Conservation (phyloP, 2,113 vertebrate species). For the Ranitomeya imitator region DNA sequence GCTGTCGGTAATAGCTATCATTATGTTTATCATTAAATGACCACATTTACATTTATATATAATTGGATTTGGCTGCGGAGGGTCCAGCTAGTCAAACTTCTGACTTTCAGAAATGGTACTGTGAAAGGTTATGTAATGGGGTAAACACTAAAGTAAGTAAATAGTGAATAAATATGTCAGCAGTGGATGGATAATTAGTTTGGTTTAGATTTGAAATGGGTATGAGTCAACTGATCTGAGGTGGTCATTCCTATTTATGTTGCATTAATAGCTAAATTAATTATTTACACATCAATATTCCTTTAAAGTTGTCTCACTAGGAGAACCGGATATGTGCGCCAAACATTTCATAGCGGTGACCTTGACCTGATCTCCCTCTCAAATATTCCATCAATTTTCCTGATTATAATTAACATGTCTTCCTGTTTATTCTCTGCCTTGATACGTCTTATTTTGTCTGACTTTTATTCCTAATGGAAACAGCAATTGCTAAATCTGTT, state of each 20-base stretch:
- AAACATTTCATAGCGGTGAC: conserved; percentile 32
- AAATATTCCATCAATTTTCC: conserved; percentile 32
- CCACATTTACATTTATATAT: too few relatives aligned
- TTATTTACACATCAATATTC: conserved; percentile 55
- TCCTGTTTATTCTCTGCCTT: conserved; percentile 11
- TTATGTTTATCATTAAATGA: not conserved
- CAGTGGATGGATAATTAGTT: conserved; percentile 16
- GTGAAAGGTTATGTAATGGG: not conserved
- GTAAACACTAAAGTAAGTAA: not conserved
- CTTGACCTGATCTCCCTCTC: conserved; percentile 23
- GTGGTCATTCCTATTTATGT: conserved; percentile 46
- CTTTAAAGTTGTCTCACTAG: conserved; percentile 29
- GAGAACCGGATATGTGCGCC: not conserved
- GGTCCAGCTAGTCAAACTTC: not conserved
- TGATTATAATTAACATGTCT: conserved; percentile 23
- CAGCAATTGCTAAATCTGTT: not conserved
- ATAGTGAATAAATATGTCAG: not conserved
- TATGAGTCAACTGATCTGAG: conserved; percentile 24
- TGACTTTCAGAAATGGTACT: not conserved
- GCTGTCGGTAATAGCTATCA: not conserved
- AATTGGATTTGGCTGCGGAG: not conserved
- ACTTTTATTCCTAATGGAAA: conserved; percentile 14
- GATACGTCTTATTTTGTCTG: conserved; percentile 10
- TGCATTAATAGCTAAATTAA: conserved; percentile 49
- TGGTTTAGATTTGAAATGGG: conserved; percentile 24